A percentile compares a stretch with the other conserved stretches of the same genome.
Evolutionary conservation across 2,888 invertebrate genomes (phyloP).

Genomic region (Rhagium mordax): DNA sequence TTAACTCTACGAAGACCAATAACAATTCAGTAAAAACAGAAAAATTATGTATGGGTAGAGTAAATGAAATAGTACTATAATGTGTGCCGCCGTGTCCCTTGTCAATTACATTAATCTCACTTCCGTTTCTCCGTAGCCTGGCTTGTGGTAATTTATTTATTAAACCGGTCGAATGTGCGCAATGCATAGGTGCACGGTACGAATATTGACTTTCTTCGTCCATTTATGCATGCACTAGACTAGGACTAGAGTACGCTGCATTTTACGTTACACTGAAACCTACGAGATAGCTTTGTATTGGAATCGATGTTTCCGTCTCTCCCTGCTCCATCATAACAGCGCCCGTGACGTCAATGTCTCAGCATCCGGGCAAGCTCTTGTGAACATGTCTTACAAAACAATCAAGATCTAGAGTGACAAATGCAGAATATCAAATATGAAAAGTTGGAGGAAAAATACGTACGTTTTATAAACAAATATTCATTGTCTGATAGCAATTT

Average conservation of each 20-base stretch:
- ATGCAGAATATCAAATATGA: no score
- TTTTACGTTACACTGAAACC: slow-evolving; percentile 61
- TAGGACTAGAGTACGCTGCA: slow-evolving; percentile 61
- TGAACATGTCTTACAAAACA: background rate
- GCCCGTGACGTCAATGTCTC: slow-evolving; percentile 20
- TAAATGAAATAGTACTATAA: slow-evolving; percentile 25
- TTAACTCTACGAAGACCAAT: no score
- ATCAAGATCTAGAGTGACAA: no score
- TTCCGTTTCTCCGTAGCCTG: background rate
- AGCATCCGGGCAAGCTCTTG: background rate
- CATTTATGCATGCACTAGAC: slow-evolving; percentile 63
- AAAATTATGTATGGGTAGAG: background rate
- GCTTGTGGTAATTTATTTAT: slow-evolving; percentile 31
- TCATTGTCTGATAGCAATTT: no score
- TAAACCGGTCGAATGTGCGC: slow-evolving; percentile 35
- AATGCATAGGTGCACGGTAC: slow-evolving; percentile 16
- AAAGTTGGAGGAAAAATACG: no score
- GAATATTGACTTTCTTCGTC: slow-evolving; percentile 38
- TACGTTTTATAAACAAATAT: no score
- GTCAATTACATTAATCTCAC: slow-evolving; percentile 28
- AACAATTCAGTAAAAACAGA: background rate
- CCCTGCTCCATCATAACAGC: background rate
- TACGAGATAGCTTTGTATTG: slow-evolving; percentile 32
- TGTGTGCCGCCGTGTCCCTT: slow-evolving; percentile 24
- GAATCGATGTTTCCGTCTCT: slow-evolving; percentile 16